Conservation (phyloP, 1,140 invertebrate species). For the Leptopilina boulardi region DNA sequence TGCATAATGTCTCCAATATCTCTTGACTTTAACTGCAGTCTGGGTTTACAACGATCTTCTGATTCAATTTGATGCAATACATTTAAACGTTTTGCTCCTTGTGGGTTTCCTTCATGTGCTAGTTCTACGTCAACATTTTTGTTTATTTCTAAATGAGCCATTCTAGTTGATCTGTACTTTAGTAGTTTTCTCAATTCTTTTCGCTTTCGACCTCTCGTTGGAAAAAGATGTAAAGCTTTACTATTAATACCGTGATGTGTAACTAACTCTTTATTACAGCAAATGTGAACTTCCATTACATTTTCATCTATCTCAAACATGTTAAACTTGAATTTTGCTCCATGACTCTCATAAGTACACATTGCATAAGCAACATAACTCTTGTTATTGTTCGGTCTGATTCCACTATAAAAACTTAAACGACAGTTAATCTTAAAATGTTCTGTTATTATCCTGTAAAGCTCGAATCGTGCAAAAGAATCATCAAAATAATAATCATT, state of each 20-base stretch:
- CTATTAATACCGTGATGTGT: conserved; percentile 13
- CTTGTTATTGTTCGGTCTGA: neutral
- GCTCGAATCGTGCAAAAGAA: neutral
- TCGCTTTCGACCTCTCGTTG: conserved; percentile 27
- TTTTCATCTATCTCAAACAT: neutral
- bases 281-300: neutral
- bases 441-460: neutral
- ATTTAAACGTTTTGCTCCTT: neutral
- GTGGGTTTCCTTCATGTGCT: conserved; percentile 39
- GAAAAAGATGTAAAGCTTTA: conserved; percentile 29
- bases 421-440: neutral
- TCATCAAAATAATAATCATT: neutral
- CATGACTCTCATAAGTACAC: neutral
- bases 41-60: conserved; percentile 36
- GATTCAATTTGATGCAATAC: conserved; percentile 43
- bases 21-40: conserved; percentile 40
- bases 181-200: conserved; percentile 17
- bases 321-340: neutral
- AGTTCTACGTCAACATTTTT: conserved; percentile 14
- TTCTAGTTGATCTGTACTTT: neutral
- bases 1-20: conserved; percentile 37
- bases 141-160: conserved; percentile 11
- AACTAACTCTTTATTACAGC: neutral
- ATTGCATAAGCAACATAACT: conserved; percentile 35
- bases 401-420: conserved; percentile 30